Evolutionary conservation across 1,140 invertebrate genomes (phyloP).

Genomic region (Zaprionus camerounensis): DNA sequence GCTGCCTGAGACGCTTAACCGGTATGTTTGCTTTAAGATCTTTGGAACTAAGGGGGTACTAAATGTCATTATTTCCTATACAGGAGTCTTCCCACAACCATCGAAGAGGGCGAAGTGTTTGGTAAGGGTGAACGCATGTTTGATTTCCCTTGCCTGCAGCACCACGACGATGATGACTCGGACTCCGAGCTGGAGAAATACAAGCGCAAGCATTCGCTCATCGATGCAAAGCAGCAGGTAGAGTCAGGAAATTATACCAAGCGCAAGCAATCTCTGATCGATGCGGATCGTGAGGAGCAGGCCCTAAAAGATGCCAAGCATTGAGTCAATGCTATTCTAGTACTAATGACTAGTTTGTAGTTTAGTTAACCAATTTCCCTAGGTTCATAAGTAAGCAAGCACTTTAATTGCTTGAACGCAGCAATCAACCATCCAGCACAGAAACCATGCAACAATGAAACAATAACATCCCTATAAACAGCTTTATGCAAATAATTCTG

Average conservation of each 20-base stretch:
- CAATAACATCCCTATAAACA: conserved; percentile 17
- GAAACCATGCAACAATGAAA: conserved; percentile 1
- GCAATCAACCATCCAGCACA: background rate
- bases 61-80: background rate
- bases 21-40: conserved; percentile 46
- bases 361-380: conserved; percentile 72
- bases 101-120: conserved; percentile 88
- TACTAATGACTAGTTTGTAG: conserved; percentile 52
- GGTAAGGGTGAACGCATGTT: conserved; percentile 86
- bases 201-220: conserved; percentile 81
- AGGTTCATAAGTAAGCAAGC: conserved; percentile 28
- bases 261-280: conserved; percentile 76
- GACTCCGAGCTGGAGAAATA: conserved; percentile 77
- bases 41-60: background rate
- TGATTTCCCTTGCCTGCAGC: conserved; percentile 85
- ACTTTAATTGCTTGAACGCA: background rate
- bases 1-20: conserved; percentile 87
- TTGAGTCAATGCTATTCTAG: conserved; percentile 39
- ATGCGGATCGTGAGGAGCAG: conserved; percentile 76
- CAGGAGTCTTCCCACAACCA: conserved; percentile 86
- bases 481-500: background rate
- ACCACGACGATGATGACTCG: conserved; percentile 58
- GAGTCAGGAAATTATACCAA: conserved; percentile 70
- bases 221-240: conserved; percentile 74
- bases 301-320: conserved; percentile 76